A percentile compares a stretch with the other conserved stretches of the same genome.
These are phyloP conservation scores for Rhamnusium bicolor DNA, from an alignment of 2,888 invertebrate genomes.

Conservation along the genomic window DNA sequence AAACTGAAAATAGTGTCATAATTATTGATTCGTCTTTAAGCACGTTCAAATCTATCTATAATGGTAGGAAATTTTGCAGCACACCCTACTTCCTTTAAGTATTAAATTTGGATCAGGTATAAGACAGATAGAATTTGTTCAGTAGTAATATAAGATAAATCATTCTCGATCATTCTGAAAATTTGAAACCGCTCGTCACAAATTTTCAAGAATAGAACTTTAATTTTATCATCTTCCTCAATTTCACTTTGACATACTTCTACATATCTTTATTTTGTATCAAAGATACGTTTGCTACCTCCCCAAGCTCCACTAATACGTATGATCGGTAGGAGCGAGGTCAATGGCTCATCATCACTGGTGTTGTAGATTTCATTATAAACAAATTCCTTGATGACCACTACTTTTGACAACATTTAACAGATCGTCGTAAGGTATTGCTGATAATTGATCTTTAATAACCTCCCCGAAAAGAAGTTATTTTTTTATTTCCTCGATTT, in stretches of 20 bases:
- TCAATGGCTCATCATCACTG: not conserved
- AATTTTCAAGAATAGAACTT: not conserved
- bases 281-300: not conserved
- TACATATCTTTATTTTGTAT: not conserved
- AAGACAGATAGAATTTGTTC: not conserved
- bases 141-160: not conserved
- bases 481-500: not conserved
- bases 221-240: not conserved
- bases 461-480: not conserved
- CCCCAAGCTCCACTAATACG: conserved; percentile 1
- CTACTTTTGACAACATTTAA: no score
- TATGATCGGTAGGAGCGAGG: not conserved
- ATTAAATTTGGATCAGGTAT: not conserved
- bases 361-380: not conserved
- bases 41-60: no score
- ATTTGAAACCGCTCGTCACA: not conserved
- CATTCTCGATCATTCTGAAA: not conserved
- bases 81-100: no score
- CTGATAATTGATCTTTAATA: not conserved
- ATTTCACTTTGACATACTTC: not conserved
- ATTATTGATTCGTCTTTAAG: no score
- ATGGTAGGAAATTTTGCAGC: no score
- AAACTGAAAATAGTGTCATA: no score
- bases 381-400: no score
- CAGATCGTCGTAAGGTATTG: no score